phyloP scores from a whole-genome alignment of 2,797 vertebrate genomes.

The Gymnodraco acuticeps region DNA sequence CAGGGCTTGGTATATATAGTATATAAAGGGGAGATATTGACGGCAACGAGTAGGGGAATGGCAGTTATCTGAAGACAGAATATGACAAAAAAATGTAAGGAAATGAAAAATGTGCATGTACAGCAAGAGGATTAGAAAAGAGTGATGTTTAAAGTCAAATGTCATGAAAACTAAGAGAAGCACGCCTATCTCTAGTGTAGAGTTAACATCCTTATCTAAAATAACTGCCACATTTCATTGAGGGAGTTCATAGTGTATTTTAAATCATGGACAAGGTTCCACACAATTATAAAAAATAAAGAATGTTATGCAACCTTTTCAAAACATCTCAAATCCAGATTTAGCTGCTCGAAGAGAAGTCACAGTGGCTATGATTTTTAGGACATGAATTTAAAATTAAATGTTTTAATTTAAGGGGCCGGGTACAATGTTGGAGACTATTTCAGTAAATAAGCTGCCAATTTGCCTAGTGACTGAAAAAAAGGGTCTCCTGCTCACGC shows the following conservation, averaged over 20 bases:
- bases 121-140: slow-evolving; percentile 8
- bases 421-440: slow-evolving; percentile 15
- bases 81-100: neutral
- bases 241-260: slow-evolving; percentile 10
- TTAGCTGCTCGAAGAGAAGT: neutral
- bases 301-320: neutral
- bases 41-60: neutral
- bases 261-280: neutral
- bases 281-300: neutral
- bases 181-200: slow-evolving; percentile 20
- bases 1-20: neutral
- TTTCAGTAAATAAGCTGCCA: slow-evolving; percentile 26
- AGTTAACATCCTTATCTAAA: slow-evolving; percentile 25
- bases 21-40: neutral
- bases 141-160: slow-evolving; percentile 7
- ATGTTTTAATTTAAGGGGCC: slow-evolving; percentile 2
- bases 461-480: slow-evolving; percentile 26
- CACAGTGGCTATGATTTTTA: too few species aligned
- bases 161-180: slow-evolving; percentile 10
- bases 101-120: neutral
- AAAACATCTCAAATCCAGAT: neutral
- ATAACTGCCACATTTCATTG: slow-evolving; percentile 24
- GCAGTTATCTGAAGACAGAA: neutral
- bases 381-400: neutral
- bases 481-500: slow-evolving; percentile 28